A percentile compares a stretch with the other conserved stretches of the same genome.
Evolutionary conservation across 1,140 invertebrate species (phyloP).

Genomic region (Hylaeus anthracinus): DNA sequence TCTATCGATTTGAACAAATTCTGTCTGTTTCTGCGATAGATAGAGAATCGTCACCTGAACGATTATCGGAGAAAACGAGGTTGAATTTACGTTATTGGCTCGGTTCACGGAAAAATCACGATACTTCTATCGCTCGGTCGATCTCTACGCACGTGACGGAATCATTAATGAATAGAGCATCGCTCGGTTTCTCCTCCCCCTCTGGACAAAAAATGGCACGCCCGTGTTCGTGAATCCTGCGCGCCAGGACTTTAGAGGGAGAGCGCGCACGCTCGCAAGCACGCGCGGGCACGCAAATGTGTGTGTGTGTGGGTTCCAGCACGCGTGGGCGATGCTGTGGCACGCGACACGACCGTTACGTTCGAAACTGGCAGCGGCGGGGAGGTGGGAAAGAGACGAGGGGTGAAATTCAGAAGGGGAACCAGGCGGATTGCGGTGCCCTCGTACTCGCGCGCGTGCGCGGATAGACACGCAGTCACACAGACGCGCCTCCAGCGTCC

Average conservation of each 20-base stretch:
- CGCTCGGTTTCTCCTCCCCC: constrained; percentile 2
- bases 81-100: no score
- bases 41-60: no score
- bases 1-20: no score
- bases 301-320: constrained; percentile 69
- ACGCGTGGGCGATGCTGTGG: constrained; percentile 80
- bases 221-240: constrained; percentile 39
- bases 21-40: no score
- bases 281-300: constrained; percentile 32
- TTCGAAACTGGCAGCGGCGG: constrained; percentile 70
- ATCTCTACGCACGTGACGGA: no score
- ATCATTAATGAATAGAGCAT: constrained; percentile 16
- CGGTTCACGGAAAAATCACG: no score
- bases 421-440: constrained; percentile 57
- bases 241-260: background rate
- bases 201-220: constrained; percentile 51
- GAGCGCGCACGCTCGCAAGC: constrained; percentile 38
- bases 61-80: no score
- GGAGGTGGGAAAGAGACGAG: constrained; percentile 53
- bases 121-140: no score
- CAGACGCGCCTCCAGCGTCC: background rate
- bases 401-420: constrained; percentile 71
- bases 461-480: background rate
- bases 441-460: constrained; percentile 7
- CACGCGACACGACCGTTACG: constrained; percentile 81